A percentile compares a stretch with the other conserved stretches of the same genome.
Conservation (phyloP, 2,797 vertebrate species). For the Adrianichthys oophorus region DNA sequence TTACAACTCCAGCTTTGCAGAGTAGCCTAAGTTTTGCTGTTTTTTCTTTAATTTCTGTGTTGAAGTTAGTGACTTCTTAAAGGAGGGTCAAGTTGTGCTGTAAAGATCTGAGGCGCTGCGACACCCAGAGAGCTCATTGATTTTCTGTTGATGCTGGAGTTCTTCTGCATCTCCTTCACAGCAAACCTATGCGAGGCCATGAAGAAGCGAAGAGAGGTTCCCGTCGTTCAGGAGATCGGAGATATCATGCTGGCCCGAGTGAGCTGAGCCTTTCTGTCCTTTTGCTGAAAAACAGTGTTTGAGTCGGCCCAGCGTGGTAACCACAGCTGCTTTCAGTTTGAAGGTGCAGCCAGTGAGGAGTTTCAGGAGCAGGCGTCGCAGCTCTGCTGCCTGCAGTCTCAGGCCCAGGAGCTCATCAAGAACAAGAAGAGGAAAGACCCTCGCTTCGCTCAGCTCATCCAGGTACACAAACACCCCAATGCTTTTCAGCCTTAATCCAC, state of each 20-base stretch:
- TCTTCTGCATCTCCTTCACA: conserved; percentile 42
- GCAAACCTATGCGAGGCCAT: conserved; percentile 90
- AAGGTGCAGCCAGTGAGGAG: conserved; percentile 84
- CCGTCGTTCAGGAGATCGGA: conserved; percentile 86
- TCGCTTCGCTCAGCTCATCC: conserved; percentile 89
- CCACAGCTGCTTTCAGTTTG: conserved; percentile 76
- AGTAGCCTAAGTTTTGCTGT: no score
- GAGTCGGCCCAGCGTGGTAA: not conserved
- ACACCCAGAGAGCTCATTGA: not conserved
- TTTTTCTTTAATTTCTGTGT: no score
- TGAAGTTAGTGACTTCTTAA: no score
- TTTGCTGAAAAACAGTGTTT: not conserved
- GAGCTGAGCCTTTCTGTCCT: conserved; percentile 15
- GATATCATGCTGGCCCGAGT: conserved; percentile 90
- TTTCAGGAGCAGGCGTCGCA: conserved; percentile 87
- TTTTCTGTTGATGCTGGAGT: not conserved
- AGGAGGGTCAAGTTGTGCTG: no score
- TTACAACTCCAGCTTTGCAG: no score
- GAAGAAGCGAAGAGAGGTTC: conserved; percentile 86
- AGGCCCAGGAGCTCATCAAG: conserved; percentile 90
- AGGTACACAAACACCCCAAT: conserved; percentile 73
- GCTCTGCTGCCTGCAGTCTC: conserved; percentile 88
- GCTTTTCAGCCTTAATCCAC: no score
- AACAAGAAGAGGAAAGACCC: conserved; percentile 91
- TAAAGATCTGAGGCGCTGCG: no score